Conservation (phyloP, 2,888 invertebrate genomes). For the Globia sparganii region DNA sequence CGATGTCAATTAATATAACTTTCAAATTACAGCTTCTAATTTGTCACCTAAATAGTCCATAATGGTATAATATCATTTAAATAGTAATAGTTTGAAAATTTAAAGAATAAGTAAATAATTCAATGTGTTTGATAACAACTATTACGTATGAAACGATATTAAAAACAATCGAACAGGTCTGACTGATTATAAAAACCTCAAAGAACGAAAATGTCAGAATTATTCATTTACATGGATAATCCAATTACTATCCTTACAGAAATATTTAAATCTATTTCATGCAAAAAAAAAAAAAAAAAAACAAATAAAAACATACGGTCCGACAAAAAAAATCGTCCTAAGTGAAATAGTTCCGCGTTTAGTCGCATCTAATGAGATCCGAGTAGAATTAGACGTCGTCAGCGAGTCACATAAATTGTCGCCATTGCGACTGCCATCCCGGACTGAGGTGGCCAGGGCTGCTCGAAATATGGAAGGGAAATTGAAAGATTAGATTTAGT, state of each 20-base stretch:
- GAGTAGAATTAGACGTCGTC: slow-evolving; percentile 85
- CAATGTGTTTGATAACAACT: background rate
- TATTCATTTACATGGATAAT: background rate
- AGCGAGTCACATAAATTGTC: slow-evolving; percentile 88
- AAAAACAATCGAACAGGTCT: background rate
- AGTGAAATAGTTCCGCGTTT: slow-evolving; percentile 85
- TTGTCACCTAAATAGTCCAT: too few species aligned
- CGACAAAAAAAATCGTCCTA: slow-evolving; percentile 80
- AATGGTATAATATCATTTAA: too few species aligned
- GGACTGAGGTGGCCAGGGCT: slow-evolving; percentile 53
- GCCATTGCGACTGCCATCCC: slow-evolving; percentile 74
- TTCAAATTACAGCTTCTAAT: too few species aligned
- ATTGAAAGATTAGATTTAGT: background rate
- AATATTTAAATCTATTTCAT: background rate
- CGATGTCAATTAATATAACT: too few species aligned
- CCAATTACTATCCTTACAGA: background rate
- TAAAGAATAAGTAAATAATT: background rate
- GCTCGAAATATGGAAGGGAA: background rate
- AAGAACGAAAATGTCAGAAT: background rate
- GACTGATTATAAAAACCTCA: background rate
- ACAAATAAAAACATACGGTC: slow-evolving; percentile 7
- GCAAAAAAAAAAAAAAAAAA: slow-evolving; percentile 4
- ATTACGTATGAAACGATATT: background rate
- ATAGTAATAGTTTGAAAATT: too few species aligned
- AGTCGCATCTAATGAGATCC: slow-evolving; percentile 86